Conservation (phyloP, 1,140 invertebrate species). For the Phymastichus coffea region DNA sequence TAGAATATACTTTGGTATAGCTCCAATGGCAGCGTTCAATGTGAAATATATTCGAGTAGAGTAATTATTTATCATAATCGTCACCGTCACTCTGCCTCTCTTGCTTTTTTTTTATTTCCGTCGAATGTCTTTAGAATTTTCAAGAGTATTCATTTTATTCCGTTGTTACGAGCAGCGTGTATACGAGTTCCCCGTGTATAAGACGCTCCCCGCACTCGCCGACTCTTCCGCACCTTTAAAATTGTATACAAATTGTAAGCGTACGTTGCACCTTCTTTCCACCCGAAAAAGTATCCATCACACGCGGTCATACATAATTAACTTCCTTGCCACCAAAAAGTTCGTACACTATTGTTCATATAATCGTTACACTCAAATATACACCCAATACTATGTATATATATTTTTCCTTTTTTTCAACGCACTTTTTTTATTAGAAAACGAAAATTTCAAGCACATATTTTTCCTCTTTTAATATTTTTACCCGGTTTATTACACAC, state of each 20-base stretch:
- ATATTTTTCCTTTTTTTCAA: background rate
- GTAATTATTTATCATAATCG: too few relatives aligned
- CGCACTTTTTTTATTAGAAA: conserved; percentile 1
- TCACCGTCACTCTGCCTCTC: too few relatives aligned
- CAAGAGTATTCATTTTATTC: too few relatives aligned
- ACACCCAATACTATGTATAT: background rate
- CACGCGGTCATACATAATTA: conserved; percentile 14
- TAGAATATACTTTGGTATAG: conserved; percentile 53
- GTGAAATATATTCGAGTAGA: conserved; percentile 46
- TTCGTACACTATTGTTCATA: background rate
- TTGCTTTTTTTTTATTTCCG: conserved; percentile 24
- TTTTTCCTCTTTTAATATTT: too few relatives aligned
- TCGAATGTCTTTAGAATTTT: conserved; percentile 13
- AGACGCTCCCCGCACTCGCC: too few relatives aligned
- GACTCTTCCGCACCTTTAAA: too few relatives aligned
- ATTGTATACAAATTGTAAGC: conserved; percentile 40
- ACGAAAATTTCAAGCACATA: conserved; percentile 11
- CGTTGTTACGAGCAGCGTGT: too few relatives aligned
- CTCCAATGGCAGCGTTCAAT: conserved; percentile 50
- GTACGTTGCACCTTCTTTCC: conserved; percentile 26
- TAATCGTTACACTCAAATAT: conserved; percentile 1
- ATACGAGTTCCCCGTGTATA: too few relatives aligned
- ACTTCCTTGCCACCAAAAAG: background rate
- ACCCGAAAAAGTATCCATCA: background rate
- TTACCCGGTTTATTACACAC: too few relatives aligned